These are phyloP conservation scores for Centropus unirufus DNA, from an alignment of 2,113 vertebrate species.

Conservation along the genomic window DNA sequence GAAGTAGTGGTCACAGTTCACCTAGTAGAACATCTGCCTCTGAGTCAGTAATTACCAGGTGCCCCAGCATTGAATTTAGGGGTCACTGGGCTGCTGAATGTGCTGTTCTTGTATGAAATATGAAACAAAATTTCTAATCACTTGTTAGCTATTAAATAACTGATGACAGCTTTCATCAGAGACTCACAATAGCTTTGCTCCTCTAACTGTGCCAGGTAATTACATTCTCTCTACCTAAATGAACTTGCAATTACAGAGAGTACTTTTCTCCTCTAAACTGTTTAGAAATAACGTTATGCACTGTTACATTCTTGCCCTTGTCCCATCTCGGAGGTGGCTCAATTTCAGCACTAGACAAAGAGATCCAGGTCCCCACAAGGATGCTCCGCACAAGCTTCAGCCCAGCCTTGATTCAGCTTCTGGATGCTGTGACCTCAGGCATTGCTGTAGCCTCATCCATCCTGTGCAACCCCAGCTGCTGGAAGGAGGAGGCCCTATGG, in stretches of 20 bases:
- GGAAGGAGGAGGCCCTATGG: neutral
- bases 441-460: accelerated
- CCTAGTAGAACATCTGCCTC: neutral
- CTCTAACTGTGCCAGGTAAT: constrained; percentile 29
- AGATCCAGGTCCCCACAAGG: neutral
- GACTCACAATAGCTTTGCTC: neutral
- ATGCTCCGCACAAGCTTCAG: neutral
- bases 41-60: neutral
- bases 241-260: constrained; percentile 43
- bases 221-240: constrained; percentile 46
- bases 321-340: neutral
- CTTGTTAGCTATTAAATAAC: constrained; percentile 46
- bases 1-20: neutral
- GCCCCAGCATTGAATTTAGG: constrained; percentile 7
- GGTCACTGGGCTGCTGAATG: constrained; percentile 42
- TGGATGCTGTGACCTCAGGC: neutral
- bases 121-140: constrained; percentile 40
- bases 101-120: constrained; percentile 33
- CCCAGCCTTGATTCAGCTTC: accelerated
- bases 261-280: constrained; percentile 24
- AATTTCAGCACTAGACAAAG: neutral
- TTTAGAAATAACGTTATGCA: neutral
- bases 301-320: neutral
- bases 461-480: neutral
- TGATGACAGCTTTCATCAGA: constrained; percentile 47